Conservation (phyloP, 2,797 vertebrate species). For the Glyptemys insculpta region DNA sequence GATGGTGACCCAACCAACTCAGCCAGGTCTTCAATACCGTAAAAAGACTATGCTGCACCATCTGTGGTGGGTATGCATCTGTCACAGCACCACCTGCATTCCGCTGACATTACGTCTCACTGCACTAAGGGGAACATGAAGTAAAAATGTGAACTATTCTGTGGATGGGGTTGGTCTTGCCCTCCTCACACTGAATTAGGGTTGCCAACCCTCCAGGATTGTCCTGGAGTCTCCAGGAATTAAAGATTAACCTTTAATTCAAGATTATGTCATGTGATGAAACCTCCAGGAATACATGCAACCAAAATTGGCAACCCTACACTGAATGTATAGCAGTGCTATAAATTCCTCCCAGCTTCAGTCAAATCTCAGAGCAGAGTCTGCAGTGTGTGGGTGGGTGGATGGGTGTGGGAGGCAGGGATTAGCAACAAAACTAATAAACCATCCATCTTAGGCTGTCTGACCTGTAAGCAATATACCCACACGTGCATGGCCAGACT, state of each 20-base stretch:
- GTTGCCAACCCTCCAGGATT: too few species aligned
- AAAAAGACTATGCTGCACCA: not conserved
- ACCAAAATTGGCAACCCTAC: too few species aligned
- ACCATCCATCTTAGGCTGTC: not conserved
- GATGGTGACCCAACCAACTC: not conserved
- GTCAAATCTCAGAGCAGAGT: not conserved
- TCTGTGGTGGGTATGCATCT: not conserved
- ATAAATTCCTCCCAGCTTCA: not conserved
- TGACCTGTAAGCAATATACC: not conserved
- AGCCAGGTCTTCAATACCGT: not conserved
- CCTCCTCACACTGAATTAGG: not conserved
- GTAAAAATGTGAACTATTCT: not conserved
- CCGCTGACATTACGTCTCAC: accelerated
- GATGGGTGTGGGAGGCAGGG: accelerated
- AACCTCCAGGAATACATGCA: too few species aligned
- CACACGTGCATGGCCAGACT: not conserved
- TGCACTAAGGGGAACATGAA: not conserved
- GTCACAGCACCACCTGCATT: not conserved
- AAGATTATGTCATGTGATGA: too few species aligned
- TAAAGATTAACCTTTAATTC: too few species aligned
- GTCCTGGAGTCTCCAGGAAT: too few species aligned
- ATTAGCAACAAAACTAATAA: not conserved
- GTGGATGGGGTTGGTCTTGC: not conserved
- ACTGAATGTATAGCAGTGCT: not conserved
- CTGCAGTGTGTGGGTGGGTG: accelerated